Evolutionary conservation across 2,888 invertebrate species (phyloP), one percentile per base, ranked within the genome.

Genomic region (Rhingia rostrata): DNA sequence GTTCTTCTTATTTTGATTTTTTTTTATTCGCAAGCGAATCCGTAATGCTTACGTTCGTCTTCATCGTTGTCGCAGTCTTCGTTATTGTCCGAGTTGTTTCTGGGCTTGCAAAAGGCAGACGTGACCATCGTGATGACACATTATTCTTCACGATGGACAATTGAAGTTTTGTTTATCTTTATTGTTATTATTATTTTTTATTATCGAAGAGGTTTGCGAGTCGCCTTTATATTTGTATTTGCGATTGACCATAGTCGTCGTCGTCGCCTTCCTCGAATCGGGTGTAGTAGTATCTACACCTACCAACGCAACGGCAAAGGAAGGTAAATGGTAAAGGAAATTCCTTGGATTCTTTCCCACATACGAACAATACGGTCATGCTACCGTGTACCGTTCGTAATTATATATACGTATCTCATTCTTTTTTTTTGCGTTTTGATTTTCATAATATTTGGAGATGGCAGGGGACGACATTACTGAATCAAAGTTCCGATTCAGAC

Each of bases 91-190:
- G 43, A 72, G 41, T 51, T 67, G 74, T 33, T 53, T 63, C 49
- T 53, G 69, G 70, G 45, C 56, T 69, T 41, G 78, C 67, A 41
- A 73, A 73, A 67, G 14, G 10, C 83, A 74, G 69, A 83, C 83
- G 78, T 83, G 83, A 78, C 83, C 83, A 83, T 83, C 83, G 78
- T 69, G 78, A 83, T 78, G 78, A 83, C 83, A 83, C 83, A 78
- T 83, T 54, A 83, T 78, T 83, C 78, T 73, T 83, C 64, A 37
- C 77, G 67, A 78, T 47, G 78, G 73, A 83, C 78, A 78, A 78
- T 78, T 78, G 83, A 64, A 78, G 83, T 64, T 78, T 58, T 78
- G 83, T 78, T 78, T 69, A 78, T 78, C 67, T 73, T 83, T 78
- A 78, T 83, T 61, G 69, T 78, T 83, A 67, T 82, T 66, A 72